Percentiles rank a stretch among this genome's conserved stretches.
phyloP scores from a whole-genome alignment of 1,140 invertebrate genomes.

The Drosophila arawakana region DNA sequence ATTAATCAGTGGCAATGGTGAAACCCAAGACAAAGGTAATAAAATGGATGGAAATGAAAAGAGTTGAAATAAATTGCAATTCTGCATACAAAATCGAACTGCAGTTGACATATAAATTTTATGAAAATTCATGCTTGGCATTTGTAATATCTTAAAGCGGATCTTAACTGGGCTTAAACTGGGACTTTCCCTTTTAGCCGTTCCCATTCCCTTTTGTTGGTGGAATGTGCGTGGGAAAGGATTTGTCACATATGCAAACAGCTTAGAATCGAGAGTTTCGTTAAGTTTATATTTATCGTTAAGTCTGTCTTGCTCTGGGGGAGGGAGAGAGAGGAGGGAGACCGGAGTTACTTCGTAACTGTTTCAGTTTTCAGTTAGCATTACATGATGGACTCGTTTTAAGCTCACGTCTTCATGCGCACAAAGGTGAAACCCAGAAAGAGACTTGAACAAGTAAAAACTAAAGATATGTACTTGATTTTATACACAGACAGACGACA shows the following conservation, averaged over 20 bases:
- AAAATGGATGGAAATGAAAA: slow-evolving; percentile 19
- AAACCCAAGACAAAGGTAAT: slow-evolving; percentile 14
- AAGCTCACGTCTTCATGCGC: slow-evolving; percentile 34
- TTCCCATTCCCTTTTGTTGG: slow-evolving; percentile 57
- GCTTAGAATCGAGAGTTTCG: slow-evolving; percentile 39
- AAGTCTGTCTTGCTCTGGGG: background rate
- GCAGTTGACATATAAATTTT: slow-evolving; percentile 67
- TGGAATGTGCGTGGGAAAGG: slow-evolving; percentile 14
- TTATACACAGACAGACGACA: slow-evolving; percentile 9
- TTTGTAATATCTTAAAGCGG: slow-evolving; percentile 66
- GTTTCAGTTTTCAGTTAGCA: slow-evolving; percentile 35
- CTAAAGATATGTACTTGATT: slow-evolving; percentile 47
- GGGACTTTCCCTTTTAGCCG: slow-evolving; percentile 28
- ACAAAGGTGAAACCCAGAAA: slow-evolving; percentile 69
- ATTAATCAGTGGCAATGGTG: slow-evolving; percentile 9
- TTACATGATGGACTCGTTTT: slow-evolving; percentile 58
- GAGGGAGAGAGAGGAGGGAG: background rate
- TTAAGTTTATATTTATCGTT: slow-evolving; percentile 16
- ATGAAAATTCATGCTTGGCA: slow-evolving; percentile 61
- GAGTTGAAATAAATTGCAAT: slow-evolving; percentile 29
- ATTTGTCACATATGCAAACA: slow-evolving; percentile 15
- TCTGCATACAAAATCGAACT: slow-evolving; percentile 66
- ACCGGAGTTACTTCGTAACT: slow-evolving; percentile 29
- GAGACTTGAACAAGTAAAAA: slow-evolving; percentile 49
- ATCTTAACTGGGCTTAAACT: slow-evolving; percentile 33